phyloP scores from a whole-genome alignment of 2,888 invertebrate species.

The Oxyteleia sp. region DNA sequence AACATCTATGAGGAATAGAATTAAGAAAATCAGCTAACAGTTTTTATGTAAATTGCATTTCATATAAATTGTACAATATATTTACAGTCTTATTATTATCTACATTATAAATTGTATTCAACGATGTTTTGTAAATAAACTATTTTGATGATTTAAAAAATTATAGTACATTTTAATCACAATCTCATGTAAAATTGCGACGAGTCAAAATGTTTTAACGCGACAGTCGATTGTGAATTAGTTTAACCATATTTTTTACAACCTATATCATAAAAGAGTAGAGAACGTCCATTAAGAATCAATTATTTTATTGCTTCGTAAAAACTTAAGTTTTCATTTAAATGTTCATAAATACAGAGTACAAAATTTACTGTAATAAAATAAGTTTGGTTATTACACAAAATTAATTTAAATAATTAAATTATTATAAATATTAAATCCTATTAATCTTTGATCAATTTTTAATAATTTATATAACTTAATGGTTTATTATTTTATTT shows the following conservation, averaged over 20 bases:
- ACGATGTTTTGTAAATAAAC: background rate
- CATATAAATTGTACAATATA: slow-evolving; percentile 29
- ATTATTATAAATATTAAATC: no score
- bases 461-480: no score
- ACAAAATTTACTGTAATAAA: no score
- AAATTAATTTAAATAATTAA: no score
- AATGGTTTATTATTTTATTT: no score
- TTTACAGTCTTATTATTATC: slow-evolving; percentile 19
- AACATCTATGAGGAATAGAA: background rate
- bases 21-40: no score
- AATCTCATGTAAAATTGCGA: background rate
- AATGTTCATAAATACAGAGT: background rate
- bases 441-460: no score
- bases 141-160: background rate
- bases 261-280: background rate
- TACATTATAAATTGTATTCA: slow-evolving; percentile 4
- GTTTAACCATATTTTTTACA: background rate
- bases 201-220: background rate
- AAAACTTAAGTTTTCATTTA: background rate
- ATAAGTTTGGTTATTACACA: no score
- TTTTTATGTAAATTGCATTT: background rate
- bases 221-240: background rate
- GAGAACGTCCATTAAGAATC: background rate
- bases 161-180: background rate
- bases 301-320: background rate